These are phyloP conservation scores for Australoheros scitulus DNA, from an alignment of 2,113 vertebrate species.

Conservation along the genomic window DNA sequence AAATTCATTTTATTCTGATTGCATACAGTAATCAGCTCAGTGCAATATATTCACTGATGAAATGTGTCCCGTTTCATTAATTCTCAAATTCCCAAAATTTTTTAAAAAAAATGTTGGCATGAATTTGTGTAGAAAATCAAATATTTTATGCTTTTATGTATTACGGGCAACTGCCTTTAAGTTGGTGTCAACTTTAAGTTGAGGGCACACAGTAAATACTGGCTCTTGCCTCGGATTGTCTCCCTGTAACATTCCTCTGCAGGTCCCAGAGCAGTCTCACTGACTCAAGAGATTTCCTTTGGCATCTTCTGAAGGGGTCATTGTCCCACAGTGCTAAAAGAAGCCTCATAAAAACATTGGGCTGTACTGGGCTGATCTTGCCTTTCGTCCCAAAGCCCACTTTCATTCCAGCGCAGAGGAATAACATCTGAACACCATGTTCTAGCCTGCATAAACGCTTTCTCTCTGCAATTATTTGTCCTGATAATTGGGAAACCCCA, in stretches of 20 bases:
- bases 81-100: neutral
- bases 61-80: neutral
- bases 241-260: slow-evolving; percentile 13
- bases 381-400: slow-evolving; percentile 58
- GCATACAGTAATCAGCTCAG: no score
- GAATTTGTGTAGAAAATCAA: neutral
- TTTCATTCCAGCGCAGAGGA: slow-evolving; percentile 49
- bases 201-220: neutral
- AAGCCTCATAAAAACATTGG: slow-evolving; percentile 23
- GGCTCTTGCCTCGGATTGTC: neutral
- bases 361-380: slow-evolving; percentile 12
- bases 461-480: slow-evolving; percentile 17
- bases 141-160: no score
- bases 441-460: slow-evolving; percentile 38
- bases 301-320: slow-evolving; percentile 40
- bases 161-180: no score
- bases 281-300: slow-evolving; percentile 25
- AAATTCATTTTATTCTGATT: neutral
- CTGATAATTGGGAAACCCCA: slow-evolving; percentile 17
- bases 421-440: slow-evolving; percentile 70
- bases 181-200: neutral
- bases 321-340: slow-evolving; percentile 42
- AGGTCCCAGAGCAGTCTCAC: slow-evolving; percentile 10
- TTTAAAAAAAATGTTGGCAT: neutral
- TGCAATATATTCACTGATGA: no score